These are phyloP conservation scores for Rhopalosiphum padi DNA, from an alignment of 1,140 invertebrate genomes.

Conservation along the genomic window DNA sequence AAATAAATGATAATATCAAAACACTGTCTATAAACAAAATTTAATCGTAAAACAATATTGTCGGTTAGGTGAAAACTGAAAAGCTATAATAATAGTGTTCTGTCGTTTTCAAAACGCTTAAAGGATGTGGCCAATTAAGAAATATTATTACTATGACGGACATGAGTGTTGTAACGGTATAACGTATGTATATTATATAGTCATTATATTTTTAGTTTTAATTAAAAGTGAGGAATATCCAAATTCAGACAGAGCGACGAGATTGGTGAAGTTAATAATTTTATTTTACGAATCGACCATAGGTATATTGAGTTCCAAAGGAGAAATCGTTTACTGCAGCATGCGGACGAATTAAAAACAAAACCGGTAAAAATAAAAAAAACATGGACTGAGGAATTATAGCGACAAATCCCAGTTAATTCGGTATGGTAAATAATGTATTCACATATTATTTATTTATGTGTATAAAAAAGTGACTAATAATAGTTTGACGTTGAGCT, in stretches of 20 bases:
- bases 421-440: not conserved
- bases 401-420: not conserved
- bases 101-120: not conserved
- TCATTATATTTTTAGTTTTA: not conserved
- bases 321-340: not conserved
- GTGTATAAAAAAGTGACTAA: not conserved
- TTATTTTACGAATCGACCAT: not conserved
- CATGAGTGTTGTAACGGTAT: not conserved
- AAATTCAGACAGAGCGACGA: not conserved
- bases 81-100: not conserved
- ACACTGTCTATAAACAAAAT: not conserved
- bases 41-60: not conserved
- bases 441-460: not conserved
- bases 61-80: not conserved
- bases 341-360: not conserved
- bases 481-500: not conserved
- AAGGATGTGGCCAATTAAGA: slow-evolving; percentile 5
- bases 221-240: not conserved
- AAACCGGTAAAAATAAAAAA: not conserved
- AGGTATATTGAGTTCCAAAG: not conserved
- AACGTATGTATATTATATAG: not conserved
- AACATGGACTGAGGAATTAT: not conserved
- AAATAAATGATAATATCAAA: not conserved
- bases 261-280: not conserved
- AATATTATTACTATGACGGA: not conserved